These are phyloP conservation scores for Drosophila triauraria DNA, from an alignment of 1,140 invertebrate genomes.

Conservation along the genomic window DNA sequence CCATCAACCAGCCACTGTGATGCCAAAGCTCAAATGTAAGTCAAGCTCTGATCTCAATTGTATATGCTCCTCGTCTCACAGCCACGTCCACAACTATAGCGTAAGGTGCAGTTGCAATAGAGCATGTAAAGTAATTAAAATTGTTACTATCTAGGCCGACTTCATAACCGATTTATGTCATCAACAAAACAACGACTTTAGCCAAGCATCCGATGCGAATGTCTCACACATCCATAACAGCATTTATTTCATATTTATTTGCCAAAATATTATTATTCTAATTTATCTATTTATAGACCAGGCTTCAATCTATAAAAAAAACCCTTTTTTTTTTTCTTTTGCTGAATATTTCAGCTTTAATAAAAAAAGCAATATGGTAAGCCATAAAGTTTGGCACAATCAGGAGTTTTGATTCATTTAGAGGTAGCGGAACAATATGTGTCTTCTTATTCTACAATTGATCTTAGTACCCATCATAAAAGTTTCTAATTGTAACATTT, in stretches of 20 bases:
- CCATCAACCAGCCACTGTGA: not conserved
- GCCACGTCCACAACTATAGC: conserved; percentile 39
- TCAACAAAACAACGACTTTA: conserved; percentile 6
- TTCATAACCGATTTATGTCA: conserved; percentile 28
- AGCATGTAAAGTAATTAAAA: conserved; percentile 67
- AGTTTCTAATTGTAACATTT: too few species aligned
- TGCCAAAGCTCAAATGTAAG: conserved; percentile 40
- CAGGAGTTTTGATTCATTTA: too few species aligned
- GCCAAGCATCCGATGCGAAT: not conserved
- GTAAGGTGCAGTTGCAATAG: conserved; percentile 35
- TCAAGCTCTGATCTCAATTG: conserved; percentile 27
- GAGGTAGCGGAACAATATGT: too few species aligned
- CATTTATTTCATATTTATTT: not conserved
- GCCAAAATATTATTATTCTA: not conserved
- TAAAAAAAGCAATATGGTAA: too few species aligned
- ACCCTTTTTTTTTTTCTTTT: not conserved
- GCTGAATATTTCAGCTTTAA: not conserved
- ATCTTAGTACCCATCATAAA: too few species aligned
- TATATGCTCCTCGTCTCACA: conserved; percentile 30
- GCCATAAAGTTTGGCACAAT: too few species aligned
- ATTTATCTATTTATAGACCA: not conserved
- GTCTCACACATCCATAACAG: not conserved
- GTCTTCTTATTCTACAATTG: too few species aligned
- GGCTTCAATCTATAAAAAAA: not conserved
- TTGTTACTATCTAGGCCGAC: conserved; percentile 29